Evolutionary conservation across 2,888 invertebrate species (phyloP), one percentile per base, ranked within the genome.

Genomic region (Agrilus cyanescens): DNA sequence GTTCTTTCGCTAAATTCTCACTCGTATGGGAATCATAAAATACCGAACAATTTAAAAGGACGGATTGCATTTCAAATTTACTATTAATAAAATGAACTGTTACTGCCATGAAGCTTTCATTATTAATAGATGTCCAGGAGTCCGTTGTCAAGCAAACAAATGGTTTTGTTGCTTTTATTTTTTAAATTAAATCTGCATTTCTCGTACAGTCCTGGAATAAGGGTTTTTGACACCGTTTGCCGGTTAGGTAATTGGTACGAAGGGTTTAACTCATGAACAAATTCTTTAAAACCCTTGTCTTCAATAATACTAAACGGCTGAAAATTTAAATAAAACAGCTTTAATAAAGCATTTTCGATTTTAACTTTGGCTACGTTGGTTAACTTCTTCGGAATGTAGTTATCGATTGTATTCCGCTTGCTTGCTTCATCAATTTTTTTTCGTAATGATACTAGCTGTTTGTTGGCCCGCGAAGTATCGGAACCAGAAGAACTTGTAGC

Each of bases 71-170:
- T n/a, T n/a, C n/a, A n/a, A n/a, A 4, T 48, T 34, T 37, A 50
- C 33, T 14, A n/a, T n/a, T n/a, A n/a, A 55, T 44, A 43, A 48
- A 58, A 47, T 58, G 55, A 4, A 36, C 49, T 7, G 51, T 57
- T 7, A 56, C 51, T 15, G 49, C 55, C 34, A 59, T 44, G 44
- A 47, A 57, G 44, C 45, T 53, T 38, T 59, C 57, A 29, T 48
- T 51, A 37, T 50, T 55, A 12, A 42, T 15, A 8, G 58, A 59
- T 10, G 57, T 57, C 58, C 59, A 58, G 40, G 53, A 51, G 44
- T 60, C 59, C 4, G 56, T 57, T 25, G 59, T 59, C 25, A 60
- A n/a, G 54, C 48, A 39, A 41, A 41, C 31, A 45, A n/a, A n/a
- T n/a, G n/a, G n/a, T 12, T 12, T 40, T 12, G 16, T n/a, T n/a